Percentiles rank a stretch among this genome's conserved stretches.
Evolutionary conservation across 2,113 vertebrate species (phyloP).

Genomic region (Tringa solitaria): DNA sequence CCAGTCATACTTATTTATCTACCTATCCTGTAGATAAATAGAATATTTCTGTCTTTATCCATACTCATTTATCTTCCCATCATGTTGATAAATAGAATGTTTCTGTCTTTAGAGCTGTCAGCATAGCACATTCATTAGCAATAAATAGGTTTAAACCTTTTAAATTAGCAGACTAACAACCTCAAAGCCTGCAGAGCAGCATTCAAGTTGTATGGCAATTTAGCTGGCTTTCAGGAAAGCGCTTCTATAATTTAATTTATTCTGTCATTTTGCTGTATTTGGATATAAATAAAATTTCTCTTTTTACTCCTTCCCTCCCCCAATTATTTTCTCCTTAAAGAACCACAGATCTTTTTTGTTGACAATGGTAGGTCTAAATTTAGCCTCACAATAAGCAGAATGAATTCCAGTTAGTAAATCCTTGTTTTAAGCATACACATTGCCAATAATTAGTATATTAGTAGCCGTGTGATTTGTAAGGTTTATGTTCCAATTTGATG

Average conservation of each 20-base stretch:
- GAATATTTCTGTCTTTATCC: background rate
- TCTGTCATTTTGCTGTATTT: background rate
- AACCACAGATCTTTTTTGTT: background rate
- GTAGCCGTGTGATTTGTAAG: background rate
- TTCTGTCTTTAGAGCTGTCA: background rate
- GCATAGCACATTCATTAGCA: background rate
- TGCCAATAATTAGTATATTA: background rate
- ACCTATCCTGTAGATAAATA: background rate
- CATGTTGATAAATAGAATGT: background rate
- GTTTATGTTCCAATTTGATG: background rate
- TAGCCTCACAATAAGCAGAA: background rate
- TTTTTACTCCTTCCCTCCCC: background rate
- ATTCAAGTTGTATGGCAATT: background rate
- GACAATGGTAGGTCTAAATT: background rate
- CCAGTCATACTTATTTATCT: background rate
- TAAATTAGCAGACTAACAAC: background rate
- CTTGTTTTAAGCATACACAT: background rate
- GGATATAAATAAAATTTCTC: background rate
- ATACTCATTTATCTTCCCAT: background rate
- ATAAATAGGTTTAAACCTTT: constrained; percentile 14
- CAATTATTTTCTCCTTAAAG: background rate
- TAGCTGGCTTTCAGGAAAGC: background rate
- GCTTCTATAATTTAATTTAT: background rate
- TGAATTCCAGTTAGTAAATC: background rate
- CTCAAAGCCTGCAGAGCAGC: background rate